Evolutionary conservation across 2,888 invertebrate species (phyloP), one percentile per base, ranked within the genome.

Genomic region (Hecatera dysodea): DNA sequence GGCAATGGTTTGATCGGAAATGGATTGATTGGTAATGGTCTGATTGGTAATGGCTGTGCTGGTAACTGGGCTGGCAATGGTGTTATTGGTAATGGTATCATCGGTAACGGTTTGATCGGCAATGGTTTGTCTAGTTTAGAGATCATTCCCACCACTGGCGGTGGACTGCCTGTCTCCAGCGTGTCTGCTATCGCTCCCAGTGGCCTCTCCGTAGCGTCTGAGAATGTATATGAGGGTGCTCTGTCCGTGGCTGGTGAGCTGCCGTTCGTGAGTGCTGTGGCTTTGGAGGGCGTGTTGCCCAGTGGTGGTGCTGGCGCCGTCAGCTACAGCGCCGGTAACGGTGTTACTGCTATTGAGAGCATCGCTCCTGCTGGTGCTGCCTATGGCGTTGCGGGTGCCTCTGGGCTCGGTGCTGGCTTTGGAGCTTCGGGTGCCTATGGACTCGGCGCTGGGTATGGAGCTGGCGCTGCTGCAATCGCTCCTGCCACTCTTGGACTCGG

Each of bases 181-280:
- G 4, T 0, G 19, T 70, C 70, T 59, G n/a, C 24, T 9, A 1
- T 36, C 0, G 44, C 19, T 44, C 44, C 19, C 44, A 44, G 19
- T 8, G 44, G 44, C 44, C 44, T 44, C 44, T 44, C 19, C 19
- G 7, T 44, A 44, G 19, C 44, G 2, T 44, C 44, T 44, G 19
- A 44, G 44, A 44, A 44, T 19, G 44, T 19, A 19, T 44, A 44
- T 19, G 78, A 83, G 39, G 81, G 83, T 50, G 9, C 29, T 29
- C 50, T 83, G n/a, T 42, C 63, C 22, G 71, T 72, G 6, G 59
- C 60, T 57, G 75, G 75, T 69, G 82, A 75, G 72, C 64, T 75
- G 48, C 81, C 81, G n/a, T 81, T 81, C 29, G 27, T 81, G 29
- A 72, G 77, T 52, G 44, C 71, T 67, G 80, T 74, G 9, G 56